Conservation (phyloP, 1,140 invertebrate species). For the Frieseomelitta varia region DNA sequence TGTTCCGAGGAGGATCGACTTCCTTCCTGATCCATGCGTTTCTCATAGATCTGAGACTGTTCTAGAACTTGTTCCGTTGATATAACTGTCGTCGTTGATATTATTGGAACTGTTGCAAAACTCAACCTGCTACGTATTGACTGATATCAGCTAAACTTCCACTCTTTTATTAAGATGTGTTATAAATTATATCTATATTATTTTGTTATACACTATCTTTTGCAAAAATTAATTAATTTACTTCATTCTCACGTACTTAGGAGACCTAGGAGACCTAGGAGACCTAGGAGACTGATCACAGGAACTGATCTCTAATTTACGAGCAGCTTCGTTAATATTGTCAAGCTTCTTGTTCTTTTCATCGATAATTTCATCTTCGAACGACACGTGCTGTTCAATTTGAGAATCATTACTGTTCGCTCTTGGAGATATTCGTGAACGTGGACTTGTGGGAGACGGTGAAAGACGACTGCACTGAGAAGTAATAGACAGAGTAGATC, state of each 20-base stretch:
- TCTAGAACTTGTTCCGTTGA: constrained; percentile 31
- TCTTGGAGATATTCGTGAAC: constrained; percentile 42
- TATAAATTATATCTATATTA: neutral
- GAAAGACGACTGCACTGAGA: constrained; percentile 58
- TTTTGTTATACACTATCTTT: too few species aligned
- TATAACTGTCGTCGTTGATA: constrained; percentile 18
- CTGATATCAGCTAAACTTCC: constrained; percentile 31
- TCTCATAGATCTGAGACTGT: constrained; percentile 25
- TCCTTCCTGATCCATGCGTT: constrained; percentile 16
- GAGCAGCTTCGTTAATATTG: constrained; percentile 21
- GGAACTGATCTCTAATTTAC: constrained; percentile 14
- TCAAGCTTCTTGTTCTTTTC: constrained; percentile 29
- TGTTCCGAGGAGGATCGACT: constrained; percentile 23
- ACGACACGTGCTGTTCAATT: constrained; percentile 50
- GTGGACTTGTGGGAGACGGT: constrained; percentile 47
- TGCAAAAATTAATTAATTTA: too few species aligned
- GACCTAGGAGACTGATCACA: constrained; percentile 15
- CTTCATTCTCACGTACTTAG: constrained; percentile 64
- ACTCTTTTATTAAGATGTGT: constrained; percentile 2
- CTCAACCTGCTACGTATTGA: constrained; percentile 36
- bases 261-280: constrained; percentile 9
- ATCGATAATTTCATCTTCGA: constrained; percentile 50
- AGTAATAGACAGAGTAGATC: constrained; percentile 49
- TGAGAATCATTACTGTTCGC: constrained; percentile 22
- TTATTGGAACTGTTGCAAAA: constrained; percentile 6